Percentiles rank a stretch among this genome's conserved stretches.
Conservation (phyloP, 1,140 invertebrate genomes). For the Dendrolimus kikuchii region DNA sequence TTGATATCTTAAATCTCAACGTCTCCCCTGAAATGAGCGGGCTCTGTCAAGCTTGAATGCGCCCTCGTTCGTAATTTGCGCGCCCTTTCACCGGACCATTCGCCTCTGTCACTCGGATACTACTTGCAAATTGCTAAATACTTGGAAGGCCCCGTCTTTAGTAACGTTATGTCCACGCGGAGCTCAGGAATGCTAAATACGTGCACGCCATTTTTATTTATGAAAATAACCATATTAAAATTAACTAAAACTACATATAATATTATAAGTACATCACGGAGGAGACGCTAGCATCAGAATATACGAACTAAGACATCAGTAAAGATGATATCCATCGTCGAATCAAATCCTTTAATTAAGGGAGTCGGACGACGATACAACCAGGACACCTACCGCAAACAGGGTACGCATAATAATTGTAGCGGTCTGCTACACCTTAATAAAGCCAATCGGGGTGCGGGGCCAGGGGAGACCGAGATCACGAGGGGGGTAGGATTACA, state of each 20-base stretch:
- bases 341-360: conserved; percentile 66
- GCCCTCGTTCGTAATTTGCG: conserved; percentile 53
- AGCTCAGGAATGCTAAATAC: neutral
- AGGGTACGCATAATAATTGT: conserved; percentile 70
- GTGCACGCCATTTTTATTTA: too few relatives aligned
- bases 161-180: conserved; percentile 3
- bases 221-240: too few relatives aligned
- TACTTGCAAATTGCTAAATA: conserved; percentile 21
- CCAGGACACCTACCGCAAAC: conserved; percentile 64
- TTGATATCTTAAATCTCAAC: conserved; percentile 61
- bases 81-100: conserved; percentile 44
- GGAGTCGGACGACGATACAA: conserved; percentile 53
- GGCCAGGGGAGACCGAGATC: conserved; percentile 17
- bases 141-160: conserved; percentile 6
- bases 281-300: neutral
- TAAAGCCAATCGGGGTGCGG: conserved; percentile 62
- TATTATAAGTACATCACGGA: too few relatives aligned
- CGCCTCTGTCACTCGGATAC: conserved; percentile 24
- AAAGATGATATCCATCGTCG: conserved; percentile 39
- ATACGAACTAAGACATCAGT: conserved; percentile 11
- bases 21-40: conserved; percentile 33
- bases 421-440: conserved; percentile 70
- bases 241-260: too few relatives aligned
- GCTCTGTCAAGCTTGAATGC: conserved; percentile 56
- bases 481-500: conserved; percentile 42